These are phyloP conservation scores for Cancer borealis DNA, from an alignment of 2,888 invertebrate genomes.

Conservation along the genomic window DNA sequence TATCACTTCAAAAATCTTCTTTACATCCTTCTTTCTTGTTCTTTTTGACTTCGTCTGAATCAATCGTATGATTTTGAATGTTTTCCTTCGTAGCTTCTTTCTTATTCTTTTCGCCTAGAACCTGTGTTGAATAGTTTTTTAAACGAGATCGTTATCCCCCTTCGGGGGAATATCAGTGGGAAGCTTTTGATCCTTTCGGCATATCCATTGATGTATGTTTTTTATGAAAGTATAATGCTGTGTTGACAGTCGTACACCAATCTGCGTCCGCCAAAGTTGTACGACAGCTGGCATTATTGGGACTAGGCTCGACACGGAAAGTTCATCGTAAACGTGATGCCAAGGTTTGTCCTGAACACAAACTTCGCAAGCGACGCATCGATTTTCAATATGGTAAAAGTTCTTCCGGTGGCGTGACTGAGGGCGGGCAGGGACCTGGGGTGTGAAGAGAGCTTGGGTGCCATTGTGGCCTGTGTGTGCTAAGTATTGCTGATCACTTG, in stretches of 20 bases:
- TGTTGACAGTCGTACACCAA: not conserved
- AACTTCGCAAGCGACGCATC: not conserved
- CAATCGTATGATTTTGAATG: not conserved
- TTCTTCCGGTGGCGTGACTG: not conserved
- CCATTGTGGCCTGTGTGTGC: not conserved
- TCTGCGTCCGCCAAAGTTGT: not conserved
- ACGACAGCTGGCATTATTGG: not conserved
- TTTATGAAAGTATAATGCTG: not conserved
- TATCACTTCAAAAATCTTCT: too few species aligned
- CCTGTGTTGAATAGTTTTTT: not conserved
- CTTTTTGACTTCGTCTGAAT: too few species aligned
- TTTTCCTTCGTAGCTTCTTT: not conserved
- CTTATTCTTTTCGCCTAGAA: not conserved
- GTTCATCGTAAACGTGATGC: constrained; percentile 5
- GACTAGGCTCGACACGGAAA: not conserved
- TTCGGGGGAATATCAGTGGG: not conserved
- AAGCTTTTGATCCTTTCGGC: not conserved
- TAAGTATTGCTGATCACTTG: too few species aligned
- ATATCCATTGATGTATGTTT: not conserved
- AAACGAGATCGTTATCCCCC: not conserved
- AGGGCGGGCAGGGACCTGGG: not conserved
- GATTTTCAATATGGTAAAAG: constrained; percentile 31
- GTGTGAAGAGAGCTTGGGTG: not conserved
- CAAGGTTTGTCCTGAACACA: not conserved
- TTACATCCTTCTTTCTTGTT: too few species aligned